Evolutionary conservation across 2,797 vertebrate species (phyloP).

Genomic region (Enteromius fasciolatus): DNA sequence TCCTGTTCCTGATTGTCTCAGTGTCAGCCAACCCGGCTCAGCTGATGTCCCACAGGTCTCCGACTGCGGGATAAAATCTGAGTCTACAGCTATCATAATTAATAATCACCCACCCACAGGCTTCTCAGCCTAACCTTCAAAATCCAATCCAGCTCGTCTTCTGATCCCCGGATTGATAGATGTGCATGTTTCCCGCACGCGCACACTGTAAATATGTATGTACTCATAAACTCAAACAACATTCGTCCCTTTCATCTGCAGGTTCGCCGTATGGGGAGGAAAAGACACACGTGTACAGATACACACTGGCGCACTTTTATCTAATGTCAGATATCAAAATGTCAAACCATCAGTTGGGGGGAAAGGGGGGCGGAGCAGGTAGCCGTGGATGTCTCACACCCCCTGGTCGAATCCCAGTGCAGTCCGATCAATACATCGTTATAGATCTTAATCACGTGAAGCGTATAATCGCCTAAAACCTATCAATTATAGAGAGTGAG

Average conservation of each 20-base stretch:
- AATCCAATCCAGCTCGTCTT: slow-evolving; percentile 55
- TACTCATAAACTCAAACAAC: slow-evolving; percentile 59
- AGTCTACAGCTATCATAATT: slow-evolving; percentile 69
- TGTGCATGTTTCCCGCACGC: slow-evolving; percentile 40
- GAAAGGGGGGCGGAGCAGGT: slow-evolving; percentile 31
- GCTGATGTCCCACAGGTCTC: slow-evolving; percentile 55
- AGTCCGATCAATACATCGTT: slow-evolving; percentile 80
- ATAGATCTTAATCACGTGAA: slow-evolving; percentile 83
- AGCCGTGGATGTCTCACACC: slow-evolving; percentile 66
- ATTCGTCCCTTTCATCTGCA: slow-evolving; percentile 57
- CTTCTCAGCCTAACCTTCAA: slow-evolving; percentile 58
- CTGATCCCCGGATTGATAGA: slow-evolving; percentile 57
- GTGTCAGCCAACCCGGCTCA: slow-evolving; percentile 51
- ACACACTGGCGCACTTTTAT: slow-evolving; percentile 56
- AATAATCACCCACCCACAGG: slow-evolving; percentile 66
- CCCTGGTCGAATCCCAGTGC: slow-evolving; percentile 70
- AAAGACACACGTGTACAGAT: slow-evolving; percentile 45
- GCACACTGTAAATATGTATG: slow-evolving; percentile 59
- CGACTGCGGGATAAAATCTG: slow-evolving; percentile 58
- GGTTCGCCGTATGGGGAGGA: slow-evolving; percentile 48
- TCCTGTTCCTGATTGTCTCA: slow-evolving; percentile 56
- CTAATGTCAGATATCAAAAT: slow-evolving; percentile 68
- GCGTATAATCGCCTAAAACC: slow-evolving; percentile 82
- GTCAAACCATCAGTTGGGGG: slow-evolving; percentile 60
- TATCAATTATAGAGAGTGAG: slow-evolving; percentile 81